Percentiles rank a stretch among this genome's conserved stretches.
These are phyloP conservation scores for Ochropleura plecta DNA, from an alignment of 2,888 invertebrate species.

Conservation along the genomic window DNA sequence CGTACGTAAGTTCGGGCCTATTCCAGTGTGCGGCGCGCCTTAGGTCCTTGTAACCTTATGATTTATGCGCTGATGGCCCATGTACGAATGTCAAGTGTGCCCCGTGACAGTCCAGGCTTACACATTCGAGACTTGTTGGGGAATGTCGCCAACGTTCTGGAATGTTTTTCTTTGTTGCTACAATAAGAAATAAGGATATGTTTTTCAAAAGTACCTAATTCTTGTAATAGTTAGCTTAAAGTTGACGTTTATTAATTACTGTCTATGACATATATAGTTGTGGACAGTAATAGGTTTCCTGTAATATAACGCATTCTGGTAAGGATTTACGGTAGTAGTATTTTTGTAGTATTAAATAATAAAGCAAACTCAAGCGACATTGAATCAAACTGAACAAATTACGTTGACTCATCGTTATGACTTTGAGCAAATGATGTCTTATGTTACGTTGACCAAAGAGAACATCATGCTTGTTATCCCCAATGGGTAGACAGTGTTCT, in stretches of 20 bases:
- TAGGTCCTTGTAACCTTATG: constrained; percentile 63
- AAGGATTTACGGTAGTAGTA: constrained; percentile 5
- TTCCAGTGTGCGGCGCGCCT: constrained; percentile 60
- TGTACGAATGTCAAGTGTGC: constrained; percentile 57
- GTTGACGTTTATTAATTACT: constrained; percentile 32
- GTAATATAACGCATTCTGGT: background rate
- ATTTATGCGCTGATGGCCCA: constrained; percentile 64
- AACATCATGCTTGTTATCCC: background rate
- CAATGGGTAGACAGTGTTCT: background rate
- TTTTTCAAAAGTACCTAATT: constrained; percentile 11
- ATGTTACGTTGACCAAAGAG: background rate
- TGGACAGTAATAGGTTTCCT: constrained; percentile 17
- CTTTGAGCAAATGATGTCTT: constrained; percentile 35
- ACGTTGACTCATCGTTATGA: constrained; percentile 52
- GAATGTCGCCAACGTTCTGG: constrained; percentile 51
- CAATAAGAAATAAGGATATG: constrained; percentile 29
- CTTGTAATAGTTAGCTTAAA: background rate
- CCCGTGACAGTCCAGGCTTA: constrained; percentile 58
- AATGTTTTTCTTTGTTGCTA: constrained; percentile 26
- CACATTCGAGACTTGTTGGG: constrained; percentile 53
- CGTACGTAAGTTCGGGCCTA: constrained; percentile 41
- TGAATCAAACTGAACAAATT: constrained; percentile 39
- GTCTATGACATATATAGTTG: constrained; percentile 16
- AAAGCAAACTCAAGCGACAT: constrained; percentile 23
- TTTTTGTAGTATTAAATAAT: constrained; percentile 15